Base-by-base conservation (phyloP, 2,888 invertebrate species). In the Trichogramma dendrolimi region DNA sequence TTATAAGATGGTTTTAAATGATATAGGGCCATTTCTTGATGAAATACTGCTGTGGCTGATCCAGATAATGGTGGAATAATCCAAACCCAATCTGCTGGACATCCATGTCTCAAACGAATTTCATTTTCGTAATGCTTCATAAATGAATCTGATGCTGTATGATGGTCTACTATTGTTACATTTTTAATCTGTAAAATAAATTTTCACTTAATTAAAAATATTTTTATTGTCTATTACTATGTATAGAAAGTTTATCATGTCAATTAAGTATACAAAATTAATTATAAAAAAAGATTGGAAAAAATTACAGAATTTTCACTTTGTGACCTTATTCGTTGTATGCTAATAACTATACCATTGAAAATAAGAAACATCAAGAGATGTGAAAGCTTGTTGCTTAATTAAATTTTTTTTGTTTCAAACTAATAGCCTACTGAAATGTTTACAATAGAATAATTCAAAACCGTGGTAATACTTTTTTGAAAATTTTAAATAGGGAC, bases 121-220 rank as follows among this genome's bases (percentile, higher is more conserved):
- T 96, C 96, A 75, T 94, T 95, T 73, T 95, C 94, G 71, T 93
- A 84, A 81, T 95, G 94, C 75, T 94, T 94, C 87, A 96, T 94
- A 79, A 96, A 97, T 68, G 94, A 93, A 79, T 96, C 96, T 0
- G 94, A 90, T 11, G 96, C 96, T 1, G 95, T 93, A 76, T 96
- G 96, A 77, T 97, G 94, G 82, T 97, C 96, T 6, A 95, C 94
- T 62, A 97, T 95, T 6, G 96, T 96, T 2, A 94, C 91, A 69
- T 93, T 93, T 60, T 86, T 87, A 68, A 87, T 85, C 83, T 95
- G 72, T 27, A 27, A 27, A 27, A 27, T 27, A 27, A 27, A 27
- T 27, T 27, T 27, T 27, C 3, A 50, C n/a, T n/a, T 6, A 40
- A n/a, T 6, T 56, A 50, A 40, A 38, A 1, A n/a, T n/a, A 14